A percentile compares a stretch with the other conserved stretches of the same genome.
phyloP scores from a whole-genome alignment of 2,888 invertebrate species.

The Papilio gigon region DNA sequence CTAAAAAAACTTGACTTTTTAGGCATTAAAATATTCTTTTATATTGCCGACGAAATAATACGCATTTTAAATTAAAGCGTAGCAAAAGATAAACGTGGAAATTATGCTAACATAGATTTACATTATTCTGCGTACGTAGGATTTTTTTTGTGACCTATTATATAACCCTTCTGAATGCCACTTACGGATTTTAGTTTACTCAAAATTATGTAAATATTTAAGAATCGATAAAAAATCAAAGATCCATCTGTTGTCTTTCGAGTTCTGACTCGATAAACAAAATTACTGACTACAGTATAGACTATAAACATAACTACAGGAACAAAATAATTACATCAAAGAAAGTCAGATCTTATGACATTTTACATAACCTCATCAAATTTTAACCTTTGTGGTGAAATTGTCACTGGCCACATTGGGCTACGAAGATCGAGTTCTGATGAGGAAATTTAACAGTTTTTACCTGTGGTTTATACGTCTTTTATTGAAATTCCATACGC shows the following conservation, averaged over 20 bases:
- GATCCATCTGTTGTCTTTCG: neutral
- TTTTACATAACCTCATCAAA: neutral
- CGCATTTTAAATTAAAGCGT: neutral
- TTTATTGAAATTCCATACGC: neutral
- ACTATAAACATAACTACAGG: neutral
- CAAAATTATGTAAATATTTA: neutral
- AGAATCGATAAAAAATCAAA: neutral
- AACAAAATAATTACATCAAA: neutral
- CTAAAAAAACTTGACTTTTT: neutral
- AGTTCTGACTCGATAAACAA: neutral
- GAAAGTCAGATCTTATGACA: neutral
- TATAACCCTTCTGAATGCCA: neutral
- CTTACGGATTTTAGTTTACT: conserved; percentile 1
- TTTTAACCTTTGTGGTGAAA: neutral
- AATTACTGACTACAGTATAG: neutral
- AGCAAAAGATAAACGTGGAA: neutral
- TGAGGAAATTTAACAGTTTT: neutral
- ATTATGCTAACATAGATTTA: neutral
- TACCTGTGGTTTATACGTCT: neutral
- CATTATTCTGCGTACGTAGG: neutral
- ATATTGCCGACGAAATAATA: neutral
- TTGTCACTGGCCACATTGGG: neutral
- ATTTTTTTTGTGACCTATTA: neutral
- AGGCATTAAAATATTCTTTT: neutral
- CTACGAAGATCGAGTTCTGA: neutral